Percentiles rank a stretch among this genome's conserved stretches.
These are phyloP conservation scores for Helobdella robusta DNA, from an alignment of 2,888 invertebrate species.

Conservation along the genomic window DNA sequence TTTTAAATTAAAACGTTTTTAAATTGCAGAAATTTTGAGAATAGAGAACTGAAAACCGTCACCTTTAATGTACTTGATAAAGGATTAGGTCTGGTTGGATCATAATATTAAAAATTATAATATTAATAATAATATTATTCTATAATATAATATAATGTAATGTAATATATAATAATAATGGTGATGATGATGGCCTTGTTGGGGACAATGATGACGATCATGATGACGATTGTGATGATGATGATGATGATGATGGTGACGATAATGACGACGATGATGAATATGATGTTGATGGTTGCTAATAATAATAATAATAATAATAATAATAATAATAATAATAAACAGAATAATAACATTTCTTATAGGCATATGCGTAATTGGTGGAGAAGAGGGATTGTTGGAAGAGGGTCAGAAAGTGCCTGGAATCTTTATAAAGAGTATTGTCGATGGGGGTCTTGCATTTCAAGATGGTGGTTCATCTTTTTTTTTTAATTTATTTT, in stretches of 20 bases:
- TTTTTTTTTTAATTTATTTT: not conserved
- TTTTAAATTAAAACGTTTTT: not conserved
- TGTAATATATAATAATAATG: not conserved
- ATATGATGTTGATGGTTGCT: no score
- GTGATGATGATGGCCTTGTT: no score
- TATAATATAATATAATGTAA: not conserved
- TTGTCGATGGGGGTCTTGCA: constrained; percentile 16
- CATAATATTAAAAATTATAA: not conserved
- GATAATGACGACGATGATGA: no score
- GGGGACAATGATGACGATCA: no score
- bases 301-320: not conserved
- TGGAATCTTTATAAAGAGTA: constrained; percentile 18
- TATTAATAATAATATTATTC: not conserved
- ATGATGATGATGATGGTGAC: no score
- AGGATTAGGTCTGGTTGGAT: constrained; percentile 12
- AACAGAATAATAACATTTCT: not conserved
- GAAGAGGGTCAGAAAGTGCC: not conserved
- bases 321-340: not conserved
- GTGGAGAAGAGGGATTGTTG: constrained; percentile 2
- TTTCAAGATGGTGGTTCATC: constrained; percentile 14
- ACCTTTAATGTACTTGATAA: constrained; percentile 20
- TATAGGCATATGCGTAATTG: constrained; percentile 18
- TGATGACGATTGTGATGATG: not conserved
- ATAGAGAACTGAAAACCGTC: constrained; percentile 15
- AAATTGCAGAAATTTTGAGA: not conserved